Evolutionary conservation across 2,113 vertebrate genomes (phyloP).

Genomic region (Xenopus borealis): DNA sequence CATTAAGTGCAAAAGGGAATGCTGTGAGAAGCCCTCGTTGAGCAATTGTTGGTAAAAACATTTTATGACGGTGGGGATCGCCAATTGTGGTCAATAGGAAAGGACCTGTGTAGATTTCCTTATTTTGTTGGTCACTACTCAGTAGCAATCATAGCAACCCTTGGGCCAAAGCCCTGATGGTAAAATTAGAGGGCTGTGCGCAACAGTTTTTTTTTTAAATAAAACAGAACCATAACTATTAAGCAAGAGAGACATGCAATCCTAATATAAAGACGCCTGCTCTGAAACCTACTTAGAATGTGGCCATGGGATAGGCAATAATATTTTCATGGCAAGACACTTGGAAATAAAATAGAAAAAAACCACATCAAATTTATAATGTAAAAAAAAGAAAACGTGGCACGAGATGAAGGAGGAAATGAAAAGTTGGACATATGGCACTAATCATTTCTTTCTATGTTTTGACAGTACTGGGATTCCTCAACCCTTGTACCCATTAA

Average conservation of each 20-base stretch:
- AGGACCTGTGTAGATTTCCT: no score
- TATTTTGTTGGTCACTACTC: no score
- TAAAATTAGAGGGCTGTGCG: no score
- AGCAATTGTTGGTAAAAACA: no score
- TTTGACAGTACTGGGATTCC: not conserved
- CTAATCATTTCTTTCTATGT: not conserved
- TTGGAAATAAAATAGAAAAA: not conserved
- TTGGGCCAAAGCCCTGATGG: no score
- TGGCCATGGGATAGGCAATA: no score
- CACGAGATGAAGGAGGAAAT: not conserved
- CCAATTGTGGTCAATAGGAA: no score
- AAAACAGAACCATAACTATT: not conserved
- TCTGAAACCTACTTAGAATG: not conserved
- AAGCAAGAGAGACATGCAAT: not conserved
- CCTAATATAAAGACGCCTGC: not conserved
- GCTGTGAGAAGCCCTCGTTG: no score
- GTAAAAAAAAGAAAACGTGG: not conserved
- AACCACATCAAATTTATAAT: not conserved
- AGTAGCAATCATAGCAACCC: no score
- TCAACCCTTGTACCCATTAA: conserved; percentile 8
- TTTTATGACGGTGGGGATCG: no score
- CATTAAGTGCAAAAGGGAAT: no score
- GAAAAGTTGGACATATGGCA: not conserved
- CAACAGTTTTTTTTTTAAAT: no score
- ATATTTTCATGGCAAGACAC: not conserved